Evolutionary conservation across 2,888 invertebrate genomes (phyloP), one percentile per base, ranked within the genome.

Genomic region (Allophyes oxyacanthae): DNA sequence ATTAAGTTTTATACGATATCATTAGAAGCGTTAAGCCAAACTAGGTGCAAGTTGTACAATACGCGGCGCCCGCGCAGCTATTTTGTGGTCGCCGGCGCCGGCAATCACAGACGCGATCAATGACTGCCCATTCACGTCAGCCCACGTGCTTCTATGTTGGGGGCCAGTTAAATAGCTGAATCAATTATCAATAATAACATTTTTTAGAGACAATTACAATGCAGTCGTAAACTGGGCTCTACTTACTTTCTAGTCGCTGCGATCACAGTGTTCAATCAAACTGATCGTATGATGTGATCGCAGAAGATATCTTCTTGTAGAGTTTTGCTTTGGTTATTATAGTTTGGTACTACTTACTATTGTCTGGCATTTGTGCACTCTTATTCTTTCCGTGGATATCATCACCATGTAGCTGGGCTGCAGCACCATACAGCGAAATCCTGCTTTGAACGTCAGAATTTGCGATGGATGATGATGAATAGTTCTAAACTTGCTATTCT

Each of bases 81-180:
- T 46, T 40, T 32, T 14, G 61, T 44, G 57, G 54, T 56, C 64
- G 66, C 53, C 64, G 76, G 78, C 80, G 75, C 75, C 76, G 70
- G 64, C 72, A 74, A 78, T 73, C 78, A 80, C 74, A 54, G 76
- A 42, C 67, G 63, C 81, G 71, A 75, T 78, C 78, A 78, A 67
- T 73, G 78, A 62, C 65, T 64, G 68, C 64, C 71, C 72, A 76
- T 78, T 77, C 80, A 73, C 72, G 63, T 72, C 72, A 72, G 60
- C 82, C 81, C 81, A 82, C 81, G 79, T 81, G 77, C 79, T 81
- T 73, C 72, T 64, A 67, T 70, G 66, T 61, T 64, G 73, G 71
- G 64, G 77, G 72, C 68, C 78, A 61, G 70, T 55, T 72, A 73
- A 75, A 74, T 70, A 78, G 56, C 60, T 68, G 64, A 73, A 73